These are phyloP conservation scores for Furnarius figulus DNA, from an alignment of 2,113 vertebrate species.

Conservation along the genomic window DNA sequence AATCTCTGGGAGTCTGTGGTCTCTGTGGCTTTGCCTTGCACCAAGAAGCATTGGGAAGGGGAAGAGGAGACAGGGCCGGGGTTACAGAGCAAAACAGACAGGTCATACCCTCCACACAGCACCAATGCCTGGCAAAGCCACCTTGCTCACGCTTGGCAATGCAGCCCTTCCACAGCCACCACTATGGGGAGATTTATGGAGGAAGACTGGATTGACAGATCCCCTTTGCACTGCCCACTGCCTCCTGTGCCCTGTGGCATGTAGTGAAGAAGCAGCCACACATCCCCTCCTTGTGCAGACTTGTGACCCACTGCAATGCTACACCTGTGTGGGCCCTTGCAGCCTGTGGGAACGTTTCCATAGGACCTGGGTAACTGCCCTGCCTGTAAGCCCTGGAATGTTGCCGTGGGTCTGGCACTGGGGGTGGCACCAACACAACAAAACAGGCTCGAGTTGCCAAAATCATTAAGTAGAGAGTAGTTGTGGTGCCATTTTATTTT, in stretches of 20 bases:
- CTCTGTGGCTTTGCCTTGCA: not conserved
- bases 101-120: not conserved
- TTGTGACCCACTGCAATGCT: not conserved
- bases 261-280: not conserved
- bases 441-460: not conserved
- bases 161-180: not conserved
- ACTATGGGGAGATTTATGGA: not conserved
- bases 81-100: not conserved
- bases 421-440: not conserved
- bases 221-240: rapidly evolving
- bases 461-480: not conserved
- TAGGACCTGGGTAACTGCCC: not conserved
- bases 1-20: not conserved
- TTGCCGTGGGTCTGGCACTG: not conserved
- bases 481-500: not conserved
- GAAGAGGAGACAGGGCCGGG: not conserved
- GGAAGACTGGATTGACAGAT: not conserved
- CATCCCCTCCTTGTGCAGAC: not conserved
- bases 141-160: not conserved
- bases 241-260: not conserved
- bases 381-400: not conserved
- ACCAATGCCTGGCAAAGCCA: not conserved
- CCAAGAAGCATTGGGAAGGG: not conserved
- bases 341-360: rapidly evolving
- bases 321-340: rapidly evolving